These are phyloP conservation scores for Cataglyphis hispanica DNA, from an alignment of 1,140 invertebrate species.

Conservation along the genomic window DNA sequence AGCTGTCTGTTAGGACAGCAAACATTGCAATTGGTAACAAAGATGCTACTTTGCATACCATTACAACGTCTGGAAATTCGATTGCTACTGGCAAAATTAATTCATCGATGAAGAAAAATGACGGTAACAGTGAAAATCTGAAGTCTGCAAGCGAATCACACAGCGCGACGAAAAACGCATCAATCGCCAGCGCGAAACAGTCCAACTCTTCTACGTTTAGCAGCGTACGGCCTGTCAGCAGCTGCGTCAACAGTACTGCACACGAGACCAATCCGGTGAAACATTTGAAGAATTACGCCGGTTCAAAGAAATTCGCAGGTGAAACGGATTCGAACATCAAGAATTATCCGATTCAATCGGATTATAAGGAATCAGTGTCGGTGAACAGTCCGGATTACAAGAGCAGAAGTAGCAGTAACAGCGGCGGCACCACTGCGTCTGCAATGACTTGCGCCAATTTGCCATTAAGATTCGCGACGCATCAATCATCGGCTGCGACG, in stretches of 20 bases:
- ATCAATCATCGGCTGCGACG: constrained; percentile 50
- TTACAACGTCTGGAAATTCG: constrained; percentile 43
- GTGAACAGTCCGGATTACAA: constrained; percentile 74
- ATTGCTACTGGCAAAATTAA: constrained; percentile 64
- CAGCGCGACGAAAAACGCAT: constrained; percentile 55
- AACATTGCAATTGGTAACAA: constrained; percentile 55
- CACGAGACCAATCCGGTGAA: constrained; percentile 65
- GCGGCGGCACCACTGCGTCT: not conserved
- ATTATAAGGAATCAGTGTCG: constrained; percentile 68
- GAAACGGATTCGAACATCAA: constrained; percentile 72
- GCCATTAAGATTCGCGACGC: constrained; percentile 62
- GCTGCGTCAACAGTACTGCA: constrained; percentile 54
- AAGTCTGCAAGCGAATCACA: constrained; percentile 59
- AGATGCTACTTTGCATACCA: constrained; percentile 51
- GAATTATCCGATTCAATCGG: constrained; percentile 67
- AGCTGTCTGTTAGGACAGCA: constrained; percentile 49
- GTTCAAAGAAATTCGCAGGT: constrained; percentile 66
- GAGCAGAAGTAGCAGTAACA: constrained; percentile 37
- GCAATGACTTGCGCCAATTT: constrained; percentile 56
- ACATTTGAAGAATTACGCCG: constrained; percentile 68
- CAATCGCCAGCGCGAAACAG: constrained; percentile 55
- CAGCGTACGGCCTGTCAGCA: constrained; percentile 52
- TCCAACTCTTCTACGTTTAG: constrained; percentile 60
- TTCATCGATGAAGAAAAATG: constrained; percentile 66
- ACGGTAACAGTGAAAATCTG: constrained; percentile 54